Evolutionary conservation across 2,797 vertebrate species (phyloP), one percentile per base, ranked within the genome.

Genomic region (Mareca strepera): DNA sequence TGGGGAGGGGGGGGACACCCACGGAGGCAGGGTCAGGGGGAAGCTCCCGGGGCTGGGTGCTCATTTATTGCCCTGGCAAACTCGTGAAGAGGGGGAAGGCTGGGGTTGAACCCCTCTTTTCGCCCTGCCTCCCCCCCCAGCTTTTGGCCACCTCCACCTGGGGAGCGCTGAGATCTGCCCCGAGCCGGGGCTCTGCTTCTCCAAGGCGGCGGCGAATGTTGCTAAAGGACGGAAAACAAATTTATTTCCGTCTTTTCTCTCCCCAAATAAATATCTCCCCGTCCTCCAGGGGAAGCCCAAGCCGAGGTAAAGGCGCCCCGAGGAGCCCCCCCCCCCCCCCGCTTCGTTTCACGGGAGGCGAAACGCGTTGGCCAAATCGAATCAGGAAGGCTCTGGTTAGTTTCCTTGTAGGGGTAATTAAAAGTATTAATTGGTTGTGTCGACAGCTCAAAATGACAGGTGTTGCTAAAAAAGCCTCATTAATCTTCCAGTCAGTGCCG

Each of bases 381-480:
- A 79, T 86, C 73, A 78, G 74, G 82, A 87, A 92, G 87, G 90
- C 69, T 95, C 96, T 96, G 96, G 70, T 95, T 96, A 95, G 86
- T 88, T 90, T 96, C 90, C 89, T 56, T n/a, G 48, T 58, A 75
- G 69, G 18, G 68, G 90, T 95, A 96, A 96, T 97, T 96, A 97
- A 86, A 96, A 96, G 75, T 95, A 97, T 97, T 96, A 97, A 96
- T 94, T 95, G 88, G 68, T 84, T 86, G 80, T 91, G 95, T 92
- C 80, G 90, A 95, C 95, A 95, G 82, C 92, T 96, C 88, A 78
- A 93, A 94, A 94, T 96, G 95, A 92, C 93, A 96, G 96, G 93
- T 96, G 94, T 82, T 92, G 72, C 74, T 82, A 69, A 85, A 96
- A 95, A 94, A 94, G 82, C 63, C 66, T 89, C 93, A 94, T 97